Evolutionary conservation across 2,888 invertebrate genomes (phyloP).

Genomic region (Boloria selene): DNA sequence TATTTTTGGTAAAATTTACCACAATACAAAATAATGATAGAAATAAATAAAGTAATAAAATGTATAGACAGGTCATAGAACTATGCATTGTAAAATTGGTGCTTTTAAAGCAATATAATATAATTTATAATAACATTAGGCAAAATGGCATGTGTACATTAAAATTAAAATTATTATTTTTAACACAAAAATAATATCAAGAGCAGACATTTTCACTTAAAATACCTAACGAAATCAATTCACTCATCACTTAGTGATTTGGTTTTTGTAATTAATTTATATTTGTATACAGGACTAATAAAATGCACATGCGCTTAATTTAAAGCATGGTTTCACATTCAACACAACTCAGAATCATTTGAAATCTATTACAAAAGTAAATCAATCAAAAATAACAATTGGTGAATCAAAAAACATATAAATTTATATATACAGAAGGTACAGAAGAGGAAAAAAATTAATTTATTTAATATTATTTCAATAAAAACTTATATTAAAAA

Average conservation of each 20-base stretch:
- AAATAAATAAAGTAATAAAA: conserved; percentile 82
- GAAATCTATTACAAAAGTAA: conserved; percentile 39
- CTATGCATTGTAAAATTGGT: conserved; percentile 82
- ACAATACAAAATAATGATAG: conserved; percentile 81
- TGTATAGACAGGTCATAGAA: conserved; percentile 82
- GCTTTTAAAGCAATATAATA: conserved; percentile 82
- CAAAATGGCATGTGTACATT: conserved; percentile 82
- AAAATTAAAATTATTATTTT: conserved; percentile 80
- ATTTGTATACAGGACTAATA: conserved; percentile 59
- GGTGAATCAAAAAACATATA: conserved; percentile 42
- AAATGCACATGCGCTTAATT: conserved; percentile 67
- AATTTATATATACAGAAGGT: conserved; percentile 35
- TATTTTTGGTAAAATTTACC: conserved; percentile 83
- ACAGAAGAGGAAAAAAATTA: conserved; percentile 52
- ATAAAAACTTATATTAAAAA: conserved; percentile 70
- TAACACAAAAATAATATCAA: conserved; percentile 79
- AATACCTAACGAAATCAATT: conserved; percentile 60
- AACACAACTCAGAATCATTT: conserved; percentile 50
- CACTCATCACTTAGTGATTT: conserved; percentile 80
- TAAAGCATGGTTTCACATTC: conserved; percentile 51
- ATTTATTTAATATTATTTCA: conserved; percentile 66
- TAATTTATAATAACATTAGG: conserved; percentile 83
- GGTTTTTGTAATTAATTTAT: conserved; percentile 57
- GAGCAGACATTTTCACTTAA: conserved; percentile 63
- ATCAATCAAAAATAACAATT: conserved; percentile 32